Conservation (phyloP, 1,140 invertebrate genomes). For the Camponotus vicinus region DNA sequence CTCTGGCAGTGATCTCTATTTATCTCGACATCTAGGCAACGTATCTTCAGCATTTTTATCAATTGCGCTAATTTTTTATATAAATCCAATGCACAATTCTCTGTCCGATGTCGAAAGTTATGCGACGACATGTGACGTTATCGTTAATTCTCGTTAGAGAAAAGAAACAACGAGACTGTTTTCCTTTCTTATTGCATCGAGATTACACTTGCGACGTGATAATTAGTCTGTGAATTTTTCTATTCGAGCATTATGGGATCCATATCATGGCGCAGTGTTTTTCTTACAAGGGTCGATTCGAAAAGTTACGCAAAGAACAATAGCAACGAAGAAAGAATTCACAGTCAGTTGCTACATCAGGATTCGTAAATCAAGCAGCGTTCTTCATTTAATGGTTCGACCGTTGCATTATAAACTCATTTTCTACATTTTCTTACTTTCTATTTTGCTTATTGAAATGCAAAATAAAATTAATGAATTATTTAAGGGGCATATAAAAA, state of each 20-base stretch:
- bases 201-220: slow-evolving; percentile 21
- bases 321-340: slow-evolving; percentile 5
- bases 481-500: background rate
- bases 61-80: slow-evolving; percentile 31
- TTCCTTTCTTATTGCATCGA: slow-evolving; percentile 66
- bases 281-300: background rate
- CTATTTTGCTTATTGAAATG: too few species aligned
- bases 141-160: slow-evolving; percentile 27
- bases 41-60: slow-evolving; percentile 6
- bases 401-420: background rate
- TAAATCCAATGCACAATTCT: too few species aligned
- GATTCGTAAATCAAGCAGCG: slow-evolving; percentile 47
- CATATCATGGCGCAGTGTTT: background rate
- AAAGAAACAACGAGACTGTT: slow-evolving; percentile 48
- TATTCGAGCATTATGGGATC: background rate
- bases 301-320: background rate
- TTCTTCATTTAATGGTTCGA: slow-evolving; percentile 50
- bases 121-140: slow-evolving; percentile 1
- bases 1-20: slow-evolving; percentile 42
- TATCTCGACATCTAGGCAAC: background rate
- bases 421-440: background rate
- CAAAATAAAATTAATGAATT: background rate
- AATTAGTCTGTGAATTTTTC: slow-evolving; percentile 54
- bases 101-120: background rate
- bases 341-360: background rate